Evolutionary conservation across 1,140 invertebrate species (phyloP).

Genomic region (Pachypsylla venusta): DNA sequence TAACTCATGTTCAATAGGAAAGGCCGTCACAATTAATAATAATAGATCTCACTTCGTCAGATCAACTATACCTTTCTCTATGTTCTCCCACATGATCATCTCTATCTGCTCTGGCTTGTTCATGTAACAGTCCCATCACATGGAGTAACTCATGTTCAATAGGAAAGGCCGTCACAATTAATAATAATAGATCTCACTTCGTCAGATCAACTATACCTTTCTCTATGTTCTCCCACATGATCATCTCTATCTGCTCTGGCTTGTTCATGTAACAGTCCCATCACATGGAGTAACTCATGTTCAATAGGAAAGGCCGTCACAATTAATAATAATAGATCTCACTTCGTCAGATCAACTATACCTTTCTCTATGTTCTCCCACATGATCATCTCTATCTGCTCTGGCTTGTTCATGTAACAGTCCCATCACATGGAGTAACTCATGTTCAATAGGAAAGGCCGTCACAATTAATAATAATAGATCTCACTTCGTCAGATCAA

Average conservation of each 20-base stretch:
- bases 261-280: constrained; percentile 35
- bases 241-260: constrained; percentile 31
- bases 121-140: constrained; percentile 33
- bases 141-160: constrained; percentile 35
- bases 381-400: constrained; percentile 31
- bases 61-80: constrained; percentile 30
- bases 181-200: no score
- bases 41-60: no score
- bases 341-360: constrained; percentile 24
- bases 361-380: constrained; percentile 35
- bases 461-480: no score
- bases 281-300: constrained; percentile 34
- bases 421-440: constrained; percentile 34
- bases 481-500: no score
- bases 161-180: no score
- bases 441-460: constrained; percentile 33
- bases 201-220: constrained; percentile 28
- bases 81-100: constrained; percentile 35
- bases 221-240: constrained; percentile 34
- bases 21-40: no score
- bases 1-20: constrained; percentile 34
- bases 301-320: no score
- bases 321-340: no score
- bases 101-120: constrained; percentile 32
- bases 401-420: constrained; percentile 34